Evolutionary conservation across 1,140 invertebrate species (phyloP), one percentile per base, ranked within the genome.

Genomic region (Meloidogyne exigua): DNA sequence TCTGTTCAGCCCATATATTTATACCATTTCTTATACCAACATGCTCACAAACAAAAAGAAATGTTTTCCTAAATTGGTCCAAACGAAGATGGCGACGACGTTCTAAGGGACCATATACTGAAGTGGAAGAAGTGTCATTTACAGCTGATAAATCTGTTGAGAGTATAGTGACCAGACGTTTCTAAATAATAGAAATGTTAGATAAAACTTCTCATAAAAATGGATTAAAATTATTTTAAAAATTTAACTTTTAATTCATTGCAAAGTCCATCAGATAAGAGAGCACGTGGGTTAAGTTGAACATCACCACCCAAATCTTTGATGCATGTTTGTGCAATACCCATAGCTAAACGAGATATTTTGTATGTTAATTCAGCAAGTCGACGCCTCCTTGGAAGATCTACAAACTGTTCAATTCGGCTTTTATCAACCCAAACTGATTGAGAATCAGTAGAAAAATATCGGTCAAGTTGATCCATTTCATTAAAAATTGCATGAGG

Each of bases 11-110:
- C 66, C 65, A 75, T 18, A 75, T 69, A 11, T 36, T 42, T 13
- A 80, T 80, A 42, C 39, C 57, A 25, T 79, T 44, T 12, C 62
- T 42, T n/a, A 82, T 74, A 11, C 81, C 82, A 23, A 84, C 68
- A 62, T 82, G 82, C 26, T 84, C 82, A 68, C 81, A 82, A 28
- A 82, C 81, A 66, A 82, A 84, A 25, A 82, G 68, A 70, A 82
- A 82, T 11, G 81, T 72, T 64, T 81, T 42, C 18, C 81, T 75
- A 42, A 82, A 83, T 49, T 66, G 73, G 2, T 70, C 18, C 11
- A 82, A 66, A 23, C 49, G n/a, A 57, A 57, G 2, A 57, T 57
- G 18, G 0, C 49, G 18, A n/a, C 49, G 49, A 57, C 49, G 49
- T 57, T 57, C 49, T 57, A 21, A 57, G 7, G 7, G 18, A 57